Evolutionary conservation across 2,113 vertebrate species (phyloP), one percentile per base, ranked within the genome.

Genomic region (Garra rufa): DNA sequence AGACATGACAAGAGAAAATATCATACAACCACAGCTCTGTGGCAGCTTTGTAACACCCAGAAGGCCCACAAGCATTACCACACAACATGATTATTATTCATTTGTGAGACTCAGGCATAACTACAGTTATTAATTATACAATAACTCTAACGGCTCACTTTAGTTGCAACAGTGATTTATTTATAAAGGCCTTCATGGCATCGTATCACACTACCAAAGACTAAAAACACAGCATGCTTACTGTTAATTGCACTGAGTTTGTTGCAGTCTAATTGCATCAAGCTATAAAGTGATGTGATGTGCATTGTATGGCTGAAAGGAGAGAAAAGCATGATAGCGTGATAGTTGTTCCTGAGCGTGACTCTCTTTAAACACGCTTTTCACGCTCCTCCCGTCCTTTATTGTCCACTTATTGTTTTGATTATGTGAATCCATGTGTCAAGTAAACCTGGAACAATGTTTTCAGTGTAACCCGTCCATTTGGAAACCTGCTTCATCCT

Each of bases 1-100:
- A 71, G 44, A 63, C 44, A 69, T 34, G n/a, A 70, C 55, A 71
- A 71, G 48, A 84, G 59, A 87, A 83, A 63, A 79, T 59, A 73
- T 10, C 67, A 24, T 6, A 44, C 81, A 19, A 41, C 28, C 1
- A 0, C 79, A 38, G 28, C 28, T 13, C 48, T 55, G 67, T 70
- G 5, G 15, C 26, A 50, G 43, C 28, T 14, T n/a, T 43, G 6
- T 71, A 44, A 73, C 6, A 44, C 13, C 69, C 41, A 73, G 41
- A 73, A 44, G 69, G 69, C 69, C 41, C 11, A 9, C 41, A 73
- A 15, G 41, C 69, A 73, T 73, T 71, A 44, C 69, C 69, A 73
- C 69, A 73, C 69, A 24, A 24, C 69, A 44, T 44, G 10, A 41
- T 14, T 73, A 73, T 26, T 44, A 73, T 44, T 73, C 2, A 73